Evolutionary conservation across 2,888 invertebrate genomes (phyloP).

Genomic region (Lochmaea capreae): DNA sequence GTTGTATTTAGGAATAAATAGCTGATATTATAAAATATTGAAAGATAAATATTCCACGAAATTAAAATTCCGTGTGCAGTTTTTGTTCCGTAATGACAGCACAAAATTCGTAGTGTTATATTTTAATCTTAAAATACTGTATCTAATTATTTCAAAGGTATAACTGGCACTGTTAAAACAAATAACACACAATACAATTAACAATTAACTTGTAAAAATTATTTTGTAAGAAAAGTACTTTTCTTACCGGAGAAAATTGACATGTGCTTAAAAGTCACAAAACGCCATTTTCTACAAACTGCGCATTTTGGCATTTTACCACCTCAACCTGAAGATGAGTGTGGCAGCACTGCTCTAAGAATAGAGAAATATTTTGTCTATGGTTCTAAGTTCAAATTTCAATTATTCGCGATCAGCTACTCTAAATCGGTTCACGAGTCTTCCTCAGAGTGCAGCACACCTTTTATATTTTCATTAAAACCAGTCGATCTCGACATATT

Average conservation of each 20-base stretch:
- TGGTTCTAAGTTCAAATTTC: background rate
- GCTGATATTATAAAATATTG: slow-evolving; percentile 2
- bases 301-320: slow-evolving; percentile 22
- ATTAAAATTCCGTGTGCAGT: slow-evolving; percentile 25
- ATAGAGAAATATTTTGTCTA: no score
- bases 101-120: slow-evolving; percentile 50
- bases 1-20: slow-evolving; percentile 12
- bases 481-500: no score
- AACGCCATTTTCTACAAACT: slow-evolving; percentile 60
- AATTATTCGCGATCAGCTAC: background rate
- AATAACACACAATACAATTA: slow-evolving; percentile 11
- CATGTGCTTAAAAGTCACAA: slow-evolving; percentile 64
- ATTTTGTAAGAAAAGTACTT: slow-evolving; percentile 33
- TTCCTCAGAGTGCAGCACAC: no score
- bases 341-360: slow-evolving; percentile 42
- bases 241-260: slow-evolving; percentile 63
- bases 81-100: slow-evolving; percentile 47
- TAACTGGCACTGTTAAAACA: slow-evolving; percentile 18
- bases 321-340: slow-evolving; percentile 23
- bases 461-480: no score
- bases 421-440: background rate
- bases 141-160: slow-evolving; percentile 17
- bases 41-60: slow-evolving; percentile 21
- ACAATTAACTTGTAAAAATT: slow-evolving; percentile 1
- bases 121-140: slow-evolving; percentile 51